Conservation (phyloP, 2,888 invertebrate genomes). For the Lithodes maja region DNA sequence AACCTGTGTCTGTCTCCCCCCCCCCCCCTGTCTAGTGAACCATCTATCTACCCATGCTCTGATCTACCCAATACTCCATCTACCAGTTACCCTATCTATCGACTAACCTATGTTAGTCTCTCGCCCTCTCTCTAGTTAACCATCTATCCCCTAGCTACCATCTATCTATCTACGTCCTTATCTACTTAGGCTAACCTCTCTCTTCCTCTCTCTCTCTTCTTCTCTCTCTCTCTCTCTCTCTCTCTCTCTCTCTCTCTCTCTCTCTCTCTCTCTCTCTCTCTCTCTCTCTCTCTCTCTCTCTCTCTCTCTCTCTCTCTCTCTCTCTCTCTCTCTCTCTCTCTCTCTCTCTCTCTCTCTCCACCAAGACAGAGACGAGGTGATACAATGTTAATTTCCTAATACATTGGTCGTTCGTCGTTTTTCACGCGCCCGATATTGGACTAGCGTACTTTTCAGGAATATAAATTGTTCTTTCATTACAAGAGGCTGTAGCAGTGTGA, state of each 20-base stretch:
- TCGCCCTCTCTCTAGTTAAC: no score
- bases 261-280: neutral
- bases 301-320: neutral
- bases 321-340: conserved; percentile 13
- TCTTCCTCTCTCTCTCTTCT: no score
- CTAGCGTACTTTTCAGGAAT: conserved; percentile 5
- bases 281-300: neutral
- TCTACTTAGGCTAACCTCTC: no score
- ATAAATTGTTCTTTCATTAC: conserved; percentile 15
- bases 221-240: neutral
- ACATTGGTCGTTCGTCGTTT: neutral
- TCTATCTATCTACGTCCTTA: no score
- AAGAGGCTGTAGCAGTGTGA: neutral
- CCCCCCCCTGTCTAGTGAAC: no score
- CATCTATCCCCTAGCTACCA: no score
- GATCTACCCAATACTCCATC: no score
- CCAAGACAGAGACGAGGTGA: neutral
- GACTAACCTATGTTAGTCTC: no score
- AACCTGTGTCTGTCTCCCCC: no score
- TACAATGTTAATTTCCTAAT: neutral
- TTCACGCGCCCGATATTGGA: neutral
- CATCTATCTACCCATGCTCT: no score
- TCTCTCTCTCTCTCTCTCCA: neutral
- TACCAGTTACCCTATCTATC: no score
- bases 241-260: conserved; percentile 14